Conservation (phyloP, 2,113 vertebrate species). For the Tenebrosternarchus preto region DNA sequence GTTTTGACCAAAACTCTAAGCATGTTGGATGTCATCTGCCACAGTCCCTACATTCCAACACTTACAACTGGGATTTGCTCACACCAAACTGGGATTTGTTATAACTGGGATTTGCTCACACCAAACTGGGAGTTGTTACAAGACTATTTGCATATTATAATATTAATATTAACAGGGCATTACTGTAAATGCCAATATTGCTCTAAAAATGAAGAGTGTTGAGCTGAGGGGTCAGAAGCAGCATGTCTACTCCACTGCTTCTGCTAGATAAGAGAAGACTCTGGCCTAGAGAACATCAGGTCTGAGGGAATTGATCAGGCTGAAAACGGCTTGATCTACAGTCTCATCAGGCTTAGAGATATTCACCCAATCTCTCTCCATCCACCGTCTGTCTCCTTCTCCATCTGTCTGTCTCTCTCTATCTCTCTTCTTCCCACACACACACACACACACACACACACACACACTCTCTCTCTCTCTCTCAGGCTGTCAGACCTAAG, state of each 20-base stretch:
- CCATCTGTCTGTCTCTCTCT: not conserved
- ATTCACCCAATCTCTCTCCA: not conserved
- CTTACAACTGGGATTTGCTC: too few relatives aligned
- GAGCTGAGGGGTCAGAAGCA: slow-evolving; percentile 36
- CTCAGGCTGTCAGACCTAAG: slow-evolving; percentile 21
- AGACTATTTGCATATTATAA: too few relatives aligned
- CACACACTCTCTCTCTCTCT: slow-evolving; percentile 1
- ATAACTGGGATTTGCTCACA: too few relatives aligned
- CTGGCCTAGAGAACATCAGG: slow-evolving; percentile 54
- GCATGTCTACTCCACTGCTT: slow-evolving; percentile 47
- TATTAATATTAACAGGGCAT: too few relatives aligned
- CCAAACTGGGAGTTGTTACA: too few relatives aligned
- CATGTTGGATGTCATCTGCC: too few relatives aligned
- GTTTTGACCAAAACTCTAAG: too few relatives aligned
- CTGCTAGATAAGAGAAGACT: slow-evolving; percentile 65
- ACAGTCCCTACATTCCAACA: too few relatives aligned
- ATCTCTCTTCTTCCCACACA: not conserved
- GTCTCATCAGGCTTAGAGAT: slow-evolving; percentile 66
- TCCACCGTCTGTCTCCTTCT: not conserved
- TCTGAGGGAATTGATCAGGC: slow-evolving; percentile 65
- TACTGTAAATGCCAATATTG: too few relatives aligned
- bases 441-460: slow-evolving; percentile 13
- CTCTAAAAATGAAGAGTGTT: slow-evolving; percentile 3
- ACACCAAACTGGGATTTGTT: too few relatives aligned
- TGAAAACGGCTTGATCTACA: slow-evolving; percentile 69